Base-by-base conservation (phyloP, 1,140 invertebrate species). In the Antheraea pernyi region DNA sequence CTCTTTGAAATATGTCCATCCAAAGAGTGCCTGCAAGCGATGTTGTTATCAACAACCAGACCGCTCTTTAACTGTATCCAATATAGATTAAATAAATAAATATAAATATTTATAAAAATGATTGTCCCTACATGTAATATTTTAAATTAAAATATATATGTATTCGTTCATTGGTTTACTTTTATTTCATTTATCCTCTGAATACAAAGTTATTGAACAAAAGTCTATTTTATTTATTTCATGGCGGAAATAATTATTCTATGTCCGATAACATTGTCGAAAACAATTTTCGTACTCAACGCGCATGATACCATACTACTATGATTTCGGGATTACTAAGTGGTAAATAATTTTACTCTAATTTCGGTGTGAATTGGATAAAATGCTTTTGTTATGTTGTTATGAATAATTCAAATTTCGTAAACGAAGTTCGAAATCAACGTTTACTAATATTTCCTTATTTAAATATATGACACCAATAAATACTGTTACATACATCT, bases 161-260 rank as follows among this genome's bases (percentile, higher is more conserved):
- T n/a, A n/a, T n/a, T n/a, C n/a, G n/a, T n/a, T n/a, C n/a, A n/a
- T n/a, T n/a, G n/a, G n/a, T n/a, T n/a, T n/a, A n/a, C n/a, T n/a
- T n/a, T n/a, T n/a, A n/a, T n/a, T n/a, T n/a, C n/a, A n/a, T n/a
- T n/a, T n/a, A n/a, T n/a, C n/a, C n/a, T n/a, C n/a, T n/a, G n/a
- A n/a, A n/a, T n/a, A n/a, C n/a, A n/a, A n/a, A n/a, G n/a, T n/a
- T n/a, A n/a, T n/a, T n/a, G 1, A 30, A 30, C 22, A 30, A 30
- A 30, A 30, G 1, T 30, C 22, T 30, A 30, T 30, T 30, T 30
- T 30, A 30, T 30, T 6, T 37, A 63, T 16, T 19, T 36, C 13
- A 36, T 63, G 61, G 61, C 61, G 61, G 30, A 63, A 63, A 63
- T 63, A 63, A 63, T 30, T 30, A 30, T 63, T 37, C 30, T 4